Conservation (phyloP, 2,888 invertebrate genomes). For the Cactoblastis cactorum region DNA sequence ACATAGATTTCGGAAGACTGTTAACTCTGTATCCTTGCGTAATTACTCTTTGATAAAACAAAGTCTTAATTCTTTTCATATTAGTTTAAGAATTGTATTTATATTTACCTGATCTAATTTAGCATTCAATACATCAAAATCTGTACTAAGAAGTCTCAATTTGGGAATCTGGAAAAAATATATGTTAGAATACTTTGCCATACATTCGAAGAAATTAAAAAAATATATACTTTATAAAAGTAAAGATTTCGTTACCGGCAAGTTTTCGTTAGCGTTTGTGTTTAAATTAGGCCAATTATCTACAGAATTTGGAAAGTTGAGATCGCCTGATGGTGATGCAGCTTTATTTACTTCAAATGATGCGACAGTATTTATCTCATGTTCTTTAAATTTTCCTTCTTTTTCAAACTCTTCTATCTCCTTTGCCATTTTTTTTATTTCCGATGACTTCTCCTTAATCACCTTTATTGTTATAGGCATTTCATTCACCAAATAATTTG, state of each 20-base stretch:
- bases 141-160: slow-evolving; percentile 41
- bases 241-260: no score
- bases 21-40: no score
- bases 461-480: slow-evolving; percentile 36
- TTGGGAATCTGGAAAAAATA: slow-evolving; percentile 64
- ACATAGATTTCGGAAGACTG: no score
- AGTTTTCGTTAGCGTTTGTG: slow-evolving; percentile 18
- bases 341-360: not conserved
- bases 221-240: not conserved
- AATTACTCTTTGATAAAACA: no score
- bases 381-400: slow-evolving; percentile 10
- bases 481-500: slow-evolving; percentile 44
- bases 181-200: no score
- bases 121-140: slow-evolving; percentile 45
- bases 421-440: slow-evolving; percentile 31
- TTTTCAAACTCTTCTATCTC: slow-evolving; percentile 29
- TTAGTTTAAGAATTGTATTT: not conserved
- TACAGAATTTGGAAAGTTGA: slow-evolving; percentile 17
- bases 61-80: no score
- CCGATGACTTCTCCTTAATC: slow-evolving; percentile 34
- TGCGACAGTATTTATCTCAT: not conserved
- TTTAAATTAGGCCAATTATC: slow-evolving; percentile 30
- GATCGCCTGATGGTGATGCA: slow-evolving; percentile 14
- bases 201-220: not conserved
- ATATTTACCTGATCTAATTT: slow-evolving; percentile 51